These are phyloP conservation scores for Drosophila equinoxialis DNA, from an alignment of 1,140 invertebrate species.

Conservation along the genomic window DNA sequence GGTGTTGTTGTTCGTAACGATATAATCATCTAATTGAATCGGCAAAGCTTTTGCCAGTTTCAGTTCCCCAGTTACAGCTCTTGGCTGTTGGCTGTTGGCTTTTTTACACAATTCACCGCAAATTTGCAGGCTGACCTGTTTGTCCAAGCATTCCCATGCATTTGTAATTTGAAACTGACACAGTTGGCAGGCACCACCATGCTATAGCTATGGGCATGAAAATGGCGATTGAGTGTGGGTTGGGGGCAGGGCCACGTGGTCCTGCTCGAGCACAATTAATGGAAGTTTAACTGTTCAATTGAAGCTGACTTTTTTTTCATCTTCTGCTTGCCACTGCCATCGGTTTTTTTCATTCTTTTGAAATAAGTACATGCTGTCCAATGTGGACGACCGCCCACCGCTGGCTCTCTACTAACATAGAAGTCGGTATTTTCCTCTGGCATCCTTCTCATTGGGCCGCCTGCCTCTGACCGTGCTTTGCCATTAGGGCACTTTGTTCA, in stretches of 20 bases:
- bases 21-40: slow-evolving; percentile 79
- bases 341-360: slow-evolving; percentile 37
- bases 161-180: slow-evolving; percentile 79
- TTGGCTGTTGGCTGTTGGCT: neutral
- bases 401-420: neutral
- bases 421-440: neutral
- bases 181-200: slow-evolving; percentile 49
- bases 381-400: slow-evolving; percentile 24
- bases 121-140: slow-evolving; percentile 73
- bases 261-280: slow-evolving; percentile 76
- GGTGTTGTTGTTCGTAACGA: slow-evolving; percentile 56
- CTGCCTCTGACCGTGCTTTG: slow-evolving; percentile 32
- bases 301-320: slow-evolving; percentile 57
- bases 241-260: slow-evolving; percentile 34
- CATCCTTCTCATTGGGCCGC: slow-evolving; percentile 9
- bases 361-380: slow-evolving; percentile 72
- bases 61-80: neutral
- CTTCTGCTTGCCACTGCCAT: slow-evolving; percentile 11
- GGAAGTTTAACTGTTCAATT: slow-evolving; percentile 83
- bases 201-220: slow-evolving; percentile 31
- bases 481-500: slow-evolving; percentile 78
- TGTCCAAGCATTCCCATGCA: slow-evolving; percentile 71
- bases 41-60: slow-evolving; percentile 26
- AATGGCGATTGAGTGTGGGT: slow-evolving; percentile 20
- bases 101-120: slow-evolving; percentile 53